phyloP scores from a whole-genome alignment of 2,113 vertebrate genomes.

The Morone chrysops region DNA sequence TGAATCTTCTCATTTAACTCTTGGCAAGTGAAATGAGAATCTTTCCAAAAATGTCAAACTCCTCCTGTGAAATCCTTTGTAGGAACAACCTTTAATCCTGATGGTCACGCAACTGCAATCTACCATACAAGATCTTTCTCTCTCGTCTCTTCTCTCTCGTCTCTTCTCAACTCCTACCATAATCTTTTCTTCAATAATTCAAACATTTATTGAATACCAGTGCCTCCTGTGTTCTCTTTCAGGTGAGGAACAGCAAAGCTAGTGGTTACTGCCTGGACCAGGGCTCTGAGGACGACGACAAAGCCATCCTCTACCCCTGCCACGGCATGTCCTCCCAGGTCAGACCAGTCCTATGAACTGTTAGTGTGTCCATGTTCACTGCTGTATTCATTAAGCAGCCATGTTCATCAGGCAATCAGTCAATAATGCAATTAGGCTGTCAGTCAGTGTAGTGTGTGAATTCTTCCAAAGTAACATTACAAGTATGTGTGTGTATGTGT shows the following conservation, averaged over 20 bases:
- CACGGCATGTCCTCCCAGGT: constrained; percentile 99
- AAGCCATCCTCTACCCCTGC: constrained; percentile 96
- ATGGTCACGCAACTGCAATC: not conserved
- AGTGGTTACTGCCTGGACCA: constrained; percentile 98
- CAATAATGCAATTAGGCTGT: not conserved
- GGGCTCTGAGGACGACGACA: constrained; percentile 95
- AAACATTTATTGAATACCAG: not conserved
- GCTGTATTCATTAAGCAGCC: not conserved
- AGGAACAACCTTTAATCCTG: not conserved
- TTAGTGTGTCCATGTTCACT: not conserved
- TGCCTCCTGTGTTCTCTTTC: constrained; percentile 23
- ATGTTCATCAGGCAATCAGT: not conserved
- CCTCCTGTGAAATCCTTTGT: not conserved
- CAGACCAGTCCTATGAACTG: constrained; percentile 24
- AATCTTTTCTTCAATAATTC: not conserved
- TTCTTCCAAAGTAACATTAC: not conserved
- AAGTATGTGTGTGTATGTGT: not conserved
- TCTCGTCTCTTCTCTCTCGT: not conserved
- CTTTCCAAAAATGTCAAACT: not conserved
- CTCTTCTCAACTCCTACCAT: not conserved
- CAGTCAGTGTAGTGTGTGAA: not conserved
- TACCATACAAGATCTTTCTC: not conserved
- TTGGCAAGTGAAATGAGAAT: not conserved
- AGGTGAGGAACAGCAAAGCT: constrained; percentile 98
- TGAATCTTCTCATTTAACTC: not conserved